These are phyloP conservation scores for Drusus annulatus DNA, from an alignment of 1,140 invertebrate genomes.

Conservation along the genomic window DNA sequence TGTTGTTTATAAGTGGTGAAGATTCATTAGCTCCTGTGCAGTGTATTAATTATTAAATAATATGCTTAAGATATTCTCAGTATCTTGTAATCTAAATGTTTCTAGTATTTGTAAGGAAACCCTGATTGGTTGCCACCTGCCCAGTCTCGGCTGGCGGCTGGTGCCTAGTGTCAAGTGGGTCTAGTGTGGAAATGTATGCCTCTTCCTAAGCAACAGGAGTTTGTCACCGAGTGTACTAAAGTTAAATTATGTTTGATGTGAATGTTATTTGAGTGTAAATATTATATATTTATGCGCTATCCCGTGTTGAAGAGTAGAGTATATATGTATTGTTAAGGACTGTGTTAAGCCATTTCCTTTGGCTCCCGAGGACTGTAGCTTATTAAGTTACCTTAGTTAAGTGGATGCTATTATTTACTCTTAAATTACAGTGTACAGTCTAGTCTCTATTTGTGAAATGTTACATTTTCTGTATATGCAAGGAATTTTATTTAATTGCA, in stretches of 20 bases:
- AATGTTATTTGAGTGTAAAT: constrained; percentile 54
- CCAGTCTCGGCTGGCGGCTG: too few species aligned
- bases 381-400: constrained; percentile 51
- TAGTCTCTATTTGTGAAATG: constrained; percentile 64
- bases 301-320: neutral
- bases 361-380: constrained; percentile 8
- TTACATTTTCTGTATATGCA: constrained; percentile 29
- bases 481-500: constrained; percentile 1
- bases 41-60: constrained; percentile 37
- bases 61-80: constrained; percentile 40
- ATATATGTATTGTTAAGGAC: constrained; percentile 6
- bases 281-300: constrained; percentile 56
- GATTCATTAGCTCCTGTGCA: constrained; percentile 28
- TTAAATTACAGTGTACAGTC: constrained; percentile 73
- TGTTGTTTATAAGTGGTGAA: constrained; percentile 38
- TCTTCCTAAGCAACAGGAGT: constrained; percentile 17
- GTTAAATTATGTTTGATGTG: constrained; percentile 10
- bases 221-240: constrained; percentile 27
- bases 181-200: constrained; percentile 7
- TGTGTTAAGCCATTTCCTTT: constrained; percentile 35
- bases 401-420: constrained; percentile 25
- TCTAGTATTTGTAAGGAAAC: constrained; percentile 22
- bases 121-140: neutral
- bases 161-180: neutral
- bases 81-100: constrained; percentile 30